Evolutionary conservation across 2,888 invertebrate species (phyloP), one percentile per base, ranked within the genome.

Genomic region (Heliconius ethilla): DNA sequence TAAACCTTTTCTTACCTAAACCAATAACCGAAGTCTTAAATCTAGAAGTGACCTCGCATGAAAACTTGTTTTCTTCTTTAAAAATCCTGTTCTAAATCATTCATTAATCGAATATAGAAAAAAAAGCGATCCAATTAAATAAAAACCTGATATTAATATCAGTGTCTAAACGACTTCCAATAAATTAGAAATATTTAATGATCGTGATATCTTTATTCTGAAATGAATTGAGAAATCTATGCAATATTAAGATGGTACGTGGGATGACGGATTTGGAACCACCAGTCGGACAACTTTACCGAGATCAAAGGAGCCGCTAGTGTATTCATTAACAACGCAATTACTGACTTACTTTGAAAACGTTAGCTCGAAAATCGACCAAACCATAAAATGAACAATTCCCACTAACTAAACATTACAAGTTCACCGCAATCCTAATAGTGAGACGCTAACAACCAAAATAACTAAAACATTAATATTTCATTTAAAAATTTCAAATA

Each of bases 261-360:
- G 83, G 85, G 86, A 90, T 88, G 89, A 90, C 88, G 89, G 88
- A 89, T 90, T 89, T 86, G 83, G 85, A 89, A 88, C 88, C 87
- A 89, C 90, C 86, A 87, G 91, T 90, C 89, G 85, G 85, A 89
- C 91, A 87, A 88, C 88, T 90, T 85, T 81, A 87, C 85, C 84
- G 85, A 86, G 83, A 89, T 93, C 91, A 92, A 91, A 94, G 89
- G 86, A 80, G 84, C 91, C 92, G 92, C 87, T 88, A 83, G 84
- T 85, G 86, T 88, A 88, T 90, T 89, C 88, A 89, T 92, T 92
- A 93, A 93, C 92, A 92, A 91, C 91, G 89, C 90, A 93, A 92
- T 93, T 90, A 92, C 90, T 86, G 87, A 85, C 86, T 90, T 91
- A 89, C 89, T 87, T 89, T 84, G 88, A 89, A 90, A 90, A 88